Conservation (phyloP, 2,797 vertebrate species). For the Cossypha polioptera region DNA sequence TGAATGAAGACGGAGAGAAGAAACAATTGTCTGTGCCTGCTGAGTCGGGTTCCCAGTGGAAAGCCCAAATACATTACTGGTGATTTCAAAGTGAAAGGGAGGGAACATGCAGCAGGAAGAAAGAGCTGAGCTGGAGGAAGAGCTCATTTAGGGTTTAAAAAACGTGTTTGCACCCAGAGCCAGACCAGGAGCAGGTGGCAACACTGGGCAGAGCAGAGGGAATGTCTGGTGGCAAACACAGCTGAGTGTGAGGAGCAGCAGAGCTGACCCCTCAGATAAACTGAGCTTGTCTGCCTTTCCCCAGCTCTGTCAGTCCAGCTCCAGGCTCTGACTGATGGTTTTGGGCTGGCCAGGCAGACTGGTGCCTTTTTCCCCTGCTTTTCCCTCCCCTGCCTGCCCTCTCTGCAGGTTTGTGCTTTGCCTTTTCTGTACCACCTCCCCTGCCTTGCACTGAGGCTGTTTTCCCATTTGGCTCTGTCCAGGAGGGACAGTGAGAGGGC, state of each 20-base stretch:
- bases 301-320: background rate
- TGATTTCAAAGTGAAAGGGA: background rate
- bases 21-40: background rate
- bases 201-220: background rate
- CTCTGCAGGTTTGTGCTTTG: background rate
- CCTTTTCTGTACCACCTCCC: background rate
- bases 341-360: background rate
- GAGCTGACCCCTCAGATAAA: background rate
- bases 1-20: background rate
- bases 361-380: background rate
- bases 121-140: background rate
- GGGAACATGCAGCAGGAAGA: background rate
- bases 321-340: background rate
- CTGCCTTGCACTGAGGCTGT: background rate
- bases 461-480: background rate
- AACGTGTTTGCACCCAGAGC: accelerated
- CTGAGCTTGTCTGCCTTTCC: background rate
- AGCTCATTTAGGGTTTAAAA: background rate
- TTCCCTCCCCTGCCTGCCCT: accelerated
- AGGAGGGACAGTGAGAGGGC: background rate
- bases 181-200: background rate
- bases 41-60: background rate
- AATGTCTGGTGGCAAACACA: background rate
- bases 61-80: background rate
- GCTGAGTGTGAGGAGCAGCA: background rate